These are phyloP conservation scores for Alosa sapidissima DNA, from an alignment of 2,797 vertebrate genomes.

Conservation along the genomic window DNA sequence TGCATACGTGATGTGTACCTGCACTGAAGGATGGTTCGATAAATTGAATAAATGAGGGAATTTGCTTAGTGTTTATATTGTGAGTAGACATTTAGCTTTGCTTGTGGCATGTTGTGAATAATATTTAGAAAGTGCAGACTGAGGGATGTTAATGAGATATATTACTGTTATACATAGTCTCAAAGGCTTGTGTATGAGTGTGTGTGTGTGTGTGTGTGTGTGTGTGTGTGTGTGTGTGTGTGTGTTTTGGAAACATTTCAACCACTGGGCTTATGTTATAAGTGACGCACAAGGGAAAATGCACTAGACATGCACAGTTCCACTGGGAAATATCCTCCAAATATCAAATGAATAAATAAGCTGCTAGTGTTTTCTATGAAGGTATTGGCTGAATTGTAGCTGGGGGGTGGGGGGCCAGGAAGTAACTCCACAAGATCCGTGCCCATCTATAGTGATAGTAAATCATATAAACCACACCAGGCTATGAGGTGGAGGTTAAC, in stretches of 20 bases:
- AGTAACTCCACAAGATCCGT: background rate
- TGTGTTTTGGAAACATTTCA: background rate
- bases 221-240: conserved; percentile 10
- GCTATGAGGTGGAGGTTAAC: background rate
- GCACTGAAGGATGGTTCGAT: background rate
- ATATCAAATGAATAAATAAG: conserved; percentile 55
- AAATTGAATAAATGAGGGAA: background rate
- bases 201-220: conserved; percentile 30
- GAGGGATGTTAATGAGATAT: conserved; percentile 5
- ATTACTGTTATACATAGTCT: background rate
- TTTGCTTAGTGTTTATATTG: no score
- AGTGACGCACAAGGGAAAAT: conserved; percentile 44
- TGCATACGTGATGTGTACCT: background rate
- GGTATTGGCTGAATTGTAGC: conserved; percentile 45
- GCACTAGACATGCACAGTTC: conserved; percentile 45
- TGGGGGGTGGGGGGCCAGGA: conserved; percentile 20
- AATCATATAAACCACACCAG: background rate
- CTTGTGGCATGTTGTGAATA: no score
- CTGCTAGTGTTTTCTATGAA: conserved; percentile 42
- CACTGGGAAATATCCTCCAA: conserved; percentile 45
- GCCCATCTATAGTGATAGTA: background rate
- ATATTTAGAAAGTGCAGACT: no score
- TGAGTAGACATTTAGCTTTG: background rate
- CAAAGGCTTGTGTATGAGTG: background rate
- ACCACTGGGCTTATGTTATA: conserved; percentile 6